Base-by-base conservation (phyloP, 1,140 invertebrate genomes). In the Bombus sibiricus region DNA sequence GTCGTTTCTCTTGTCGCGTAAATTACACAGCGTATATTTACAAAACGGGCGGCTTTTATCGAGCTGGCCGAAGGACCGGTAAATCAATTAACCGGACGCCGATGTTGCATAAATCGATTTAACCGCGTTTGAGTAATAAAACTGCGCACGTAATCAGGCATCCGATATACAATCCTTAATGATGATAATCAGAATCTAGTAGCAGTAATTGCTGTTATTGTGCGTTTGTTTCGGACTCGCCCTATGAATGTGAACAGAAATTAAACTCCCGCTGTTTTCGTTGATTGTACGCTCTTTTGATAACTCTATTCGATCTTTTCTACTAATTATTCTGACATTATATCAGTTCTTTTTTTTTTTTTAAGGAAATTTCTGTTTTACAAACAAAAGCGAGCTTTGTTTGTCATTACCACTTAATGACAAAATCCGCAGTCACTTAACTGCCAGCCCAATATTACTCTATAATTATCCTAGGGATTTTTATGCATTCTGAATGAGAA, bases 121-220 rank as follows among this genome's bases (percentile, higher is more conserved):
- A 39, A 76, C 22, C 41, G 34, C 62, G 62, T 83, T 83, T 57
- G 43, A 39, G 62, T 66, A 68, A 37, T 68, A 83, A 83, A 83
- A 66, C 76, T 66, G 73, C 28, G 18, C 28, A 18, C n/a, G 81
- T 68, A 77, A 77, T 83, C 73, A 68, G 43, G 28, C 41, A 43
- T 22, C 15, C 73, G 32, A 53, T 76, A 43, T 22, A 76, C 72
- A 76, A 83, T 76, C 81, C 32, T 83, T 76, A 76, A 83, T 83
- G 57, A 64, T 15, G 81, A 83, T 76, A 68, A 83, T 83, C 73
- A 83, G 81, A 83, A 83, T 77, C 73, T 77, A 68, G 81, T 83
- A 53, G 43, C 62, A 25, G 62, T 83, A 77, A 83, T 83, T 83
- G 59, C 57, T 68, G 73, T 68, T 77, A 66, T 68, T 77, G 71